Conservation (phyloP, 2,888 invertebrate genomes). For the Eristalis arbustorum region DNA sequence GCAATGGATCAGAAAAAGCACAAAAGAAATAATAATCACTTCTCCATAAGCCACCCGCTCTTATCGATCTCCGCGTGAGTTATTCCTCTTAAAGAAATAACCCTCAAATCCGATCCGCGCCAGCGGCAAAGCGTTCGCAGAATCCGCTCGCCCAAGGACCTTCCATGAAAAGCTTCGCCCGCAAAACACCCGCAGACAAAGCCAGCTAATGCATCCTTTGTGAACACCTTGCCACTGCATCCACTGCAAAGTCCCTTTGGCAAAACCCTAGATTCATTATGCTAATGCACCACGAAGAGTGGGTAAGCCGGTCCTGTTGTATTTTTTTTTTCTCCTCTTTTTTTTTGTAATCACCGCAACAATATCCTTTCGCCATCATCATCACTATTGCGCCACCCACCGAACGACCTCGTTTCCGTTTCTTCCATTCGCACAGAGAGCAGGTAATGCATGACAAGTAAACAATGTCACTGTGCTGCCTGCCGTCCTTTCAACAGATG, state of each 20-base stretch:
- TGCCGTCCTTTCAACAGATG: not conserved
- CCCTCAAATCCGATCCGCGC: not conserved
- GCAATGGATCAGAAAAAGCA: too few relatives aligned
- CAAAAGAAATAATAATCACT: too few relatives aligned
- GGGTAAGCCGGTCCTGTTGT: not conserved
- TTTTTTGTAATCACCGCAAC: constrained; percentile 29
- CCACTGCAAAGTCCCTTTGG: not conserved
- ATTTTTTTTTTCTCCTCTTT: constrained; percentile 1
- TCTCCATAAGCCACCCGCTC: too few relatives aligned
- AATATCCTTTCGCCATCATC: constrained; percentile 13
- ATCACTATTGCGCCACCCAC: constrained; percentile 6
- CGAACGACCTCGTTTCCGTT: constrained; percentile 33
- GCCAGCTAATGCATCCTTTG: not conserved
- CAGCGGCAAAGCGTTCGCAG: not conserved
- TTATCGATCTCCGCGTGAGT: too few relatives aligned
- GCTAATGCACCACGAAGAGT: constrained; percentile 26
- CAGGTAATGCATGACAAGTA: constrained; percentile 19
- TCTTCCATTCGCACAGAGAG: not conserved
- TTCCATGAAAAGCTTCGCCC: not conserved
- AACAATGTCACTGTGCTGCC: constrained; percentile 11
- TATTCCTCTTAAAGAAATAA: not conserved
- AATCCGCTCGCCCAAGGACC: not conserved
- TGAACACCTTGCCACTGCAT: not conserved
- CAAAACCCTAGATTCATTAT: constrained; percentile 24
- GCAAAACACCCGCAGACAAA: not conserved